phyloP scores from a whole-genome alignment of 2,113 vertebrate genomes.

The Nyctereutes procyonoides region DNA sequence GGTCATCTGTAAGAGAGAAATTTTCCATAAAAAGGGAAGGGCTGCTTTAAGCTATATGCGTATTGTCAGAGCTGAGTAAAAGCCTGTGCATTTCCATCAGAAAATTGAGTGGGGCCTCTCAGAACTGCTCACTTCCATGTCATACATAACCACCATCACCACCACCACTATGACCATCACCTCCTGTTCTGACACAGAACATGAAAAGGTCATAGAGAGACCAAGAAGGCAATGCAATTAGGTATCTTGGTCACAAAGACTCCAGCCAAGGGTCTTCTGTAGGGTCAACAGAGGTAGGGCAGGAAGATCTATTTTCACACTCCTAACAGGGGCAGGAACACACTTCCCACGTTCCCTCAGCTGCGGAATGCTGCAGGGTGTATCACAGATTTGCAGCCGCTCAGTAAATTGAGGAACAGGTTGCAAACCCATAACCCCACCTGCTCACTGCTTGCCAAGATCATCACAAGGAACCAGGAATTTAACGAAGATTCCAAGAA shows the following conservation, averaged over 20 bases:
- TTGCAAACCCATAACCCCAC: not conserved
- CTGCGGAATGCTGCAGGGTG: not conserved
- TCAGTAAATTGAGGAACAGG: not conserved
- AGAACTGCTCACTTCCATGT: not conserved
- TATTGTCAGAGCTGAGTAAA: constrained; percentile 5
- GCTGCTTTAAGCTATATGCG: not conserved
- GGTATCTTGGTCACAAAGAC: not conserved
- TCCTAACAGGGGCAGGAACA: not conserved
- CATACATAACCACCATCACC: not conserved
- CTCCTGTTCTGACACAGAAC: not conserved
- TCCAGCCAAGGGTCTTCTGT: not conserved
- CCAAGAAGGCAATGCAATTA: not conserved
- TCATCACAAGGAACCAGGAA: constrained; percentile 22
- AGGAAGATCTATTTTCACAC: not conserved
- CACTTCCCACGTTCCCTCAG: not conserved
- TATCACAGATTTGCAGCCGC: not conserved
- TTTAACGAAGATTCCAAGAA: constrained; percentile 5
- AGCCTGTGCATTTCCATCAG: not conserved
- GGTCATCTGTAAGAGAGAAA: not conserved
- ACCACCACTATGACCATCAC: not conserved
- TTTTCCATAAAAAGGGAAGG: not conserved
- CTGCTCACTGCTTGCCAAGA: not conserved
- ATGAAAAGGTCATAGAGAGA: not conserved
- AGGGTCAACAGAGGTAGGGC: not conserved
- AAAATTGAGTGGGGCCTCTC: not conserved